Conservation (phyloP, 2,888 invertebrate species). For the Amphipyra tragopoginis region DNA sequence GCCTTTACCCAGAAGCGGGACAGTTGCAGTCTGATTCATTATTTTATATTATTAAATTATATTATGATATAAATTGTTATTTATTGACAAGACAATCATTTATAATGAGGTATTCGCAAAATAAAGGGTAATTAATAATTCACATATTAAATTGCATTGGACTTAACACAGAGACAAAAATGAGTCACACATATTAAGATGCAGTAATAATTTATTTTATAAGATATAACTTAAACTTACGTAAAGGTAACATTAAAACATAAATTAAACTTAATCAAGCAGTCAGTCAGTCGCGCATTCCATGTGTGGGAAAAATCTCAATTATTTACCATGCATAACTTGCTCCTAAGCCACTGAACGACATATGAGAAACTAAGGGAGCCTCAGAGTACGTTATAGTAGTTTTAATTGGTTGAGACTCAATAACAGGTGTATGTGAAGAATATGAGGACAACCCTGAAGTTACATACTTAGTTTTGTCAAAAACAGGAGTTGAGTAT, state of each 20-base stretch:
- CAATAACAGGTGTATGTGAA: slow-evolving; percentile 47
- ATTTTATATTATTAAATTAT: too few species aligned
- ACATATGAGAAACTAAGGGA: slow-evolving; percentile 68
- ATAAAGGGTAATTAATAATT: neutral
- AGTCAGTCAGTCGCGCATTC: slow-evolving; percentile 75
- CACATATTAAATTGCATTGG: neutral
- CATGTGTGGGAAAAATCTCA: slow-evolving; percentile 47
- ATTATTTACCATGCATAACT: slow-evolving; percentile 72
- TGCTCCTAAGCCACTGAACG: slow-evolving; percentile 66
- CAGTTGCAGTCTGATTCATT: too few species aligned
- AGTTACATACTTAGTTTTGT: slow-evolving; percentile 42
- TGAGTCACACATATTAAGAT: slow-evolving; percentile 34
- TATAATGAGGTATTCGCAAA: neutral
- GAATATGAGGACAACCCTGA: slow-evolving; percentile 59
- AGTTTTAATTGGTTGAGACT: slow-evolving; percentile 56
- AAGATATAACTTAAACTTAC: slow-evolving; percentile 55
- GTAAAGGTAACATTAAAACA: slow-evolving; percentile 54
- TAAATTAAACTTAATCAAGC: slow-evolving; percentile 50
- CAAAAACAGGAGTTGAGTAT: slow-evolving; percentile 44
- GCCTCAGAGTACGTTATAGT: slow-evolving; percentile 65
- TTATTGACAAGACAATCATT: neutral
- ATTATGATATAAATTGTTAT: too few species aligned
- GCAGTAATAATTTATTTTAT: slow-evolving; percentile 47
- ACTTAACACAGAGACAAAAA: neutral
- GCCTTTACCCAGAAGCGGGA: too few species aligned